Conservation (phyloP, 2,797 vertebrate genomes). For the Melanotaenia trifasciata region DNA sequence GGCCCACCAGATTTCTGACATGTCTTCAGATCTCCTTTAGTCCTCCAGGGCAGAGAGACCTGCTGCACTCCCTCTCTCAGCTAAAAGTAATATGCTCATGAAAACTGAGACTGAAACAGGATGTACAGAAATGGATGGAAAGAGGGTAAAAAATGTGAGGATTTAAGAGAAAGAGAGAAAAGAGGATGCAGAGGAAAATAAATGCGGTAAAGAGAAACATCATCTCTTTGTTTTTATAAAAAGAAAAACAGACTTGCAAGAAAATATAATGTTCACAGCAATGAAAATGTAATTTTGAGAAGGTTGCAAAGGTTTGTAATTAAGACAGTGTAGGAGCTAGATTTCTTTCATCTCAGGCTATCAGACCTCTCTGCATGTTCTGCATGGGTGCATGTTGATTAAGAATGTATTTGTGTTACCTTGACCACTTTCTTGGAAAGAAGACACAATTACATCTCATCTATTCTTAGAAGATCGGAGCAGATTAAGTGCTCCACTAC, state of each 20-base stretch:
- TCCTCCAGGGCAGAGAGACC: constrained; percentile 61
- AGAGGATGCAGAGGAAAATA: constrained; percentile 4
- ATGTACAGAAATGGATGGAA: constrained; percentile 33
- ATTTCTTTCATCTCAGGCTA: constrained; percentile 58
- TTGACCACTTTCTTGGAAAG: constrained; percentile 58
- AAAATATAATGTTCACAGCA: constrained; percentile 34
- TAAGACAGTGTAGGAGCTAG: constrained; percentile 46
- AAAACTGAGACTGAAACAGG: constrained; percentile 41
- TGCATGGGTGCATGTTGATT: constrained; percentile 78
- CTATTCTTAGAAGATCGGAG: constrained; percentile 64
- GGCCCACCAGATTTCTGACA: constrained; percentile 67
- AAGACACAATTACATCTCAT: constrained; percentile 73
- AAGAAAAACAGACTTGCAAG: constrained; percentile 48
- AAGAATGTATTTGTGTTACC: constrained; percentile 62
- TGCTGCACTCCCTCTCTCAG: constrained; percentile 48
- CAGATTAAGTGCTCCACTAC: constrained; percentile 73
- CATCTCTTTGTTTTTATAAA: constrained; percentile 34
- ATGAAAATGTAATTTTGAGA: constrained; percentile 55
- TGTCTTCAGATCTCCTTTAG: constrained; percentile 63
- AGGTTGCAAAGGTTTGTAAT: constrained; percentile 59
- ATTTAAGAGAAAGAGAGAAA: constrained; percentile 20
- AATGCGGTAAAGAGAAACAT: constrained; percentile 34
- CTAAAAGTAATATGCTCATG: constrained; percentile 44
- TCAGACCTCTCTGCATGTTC: constrained; percentile 65
- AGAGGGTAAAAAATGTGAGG: constrained; percentile 11